Evolutionary conservation across 2,888 invertebrate species (phyloP).

Genomic region (Cepaea hortensis): DNA sequence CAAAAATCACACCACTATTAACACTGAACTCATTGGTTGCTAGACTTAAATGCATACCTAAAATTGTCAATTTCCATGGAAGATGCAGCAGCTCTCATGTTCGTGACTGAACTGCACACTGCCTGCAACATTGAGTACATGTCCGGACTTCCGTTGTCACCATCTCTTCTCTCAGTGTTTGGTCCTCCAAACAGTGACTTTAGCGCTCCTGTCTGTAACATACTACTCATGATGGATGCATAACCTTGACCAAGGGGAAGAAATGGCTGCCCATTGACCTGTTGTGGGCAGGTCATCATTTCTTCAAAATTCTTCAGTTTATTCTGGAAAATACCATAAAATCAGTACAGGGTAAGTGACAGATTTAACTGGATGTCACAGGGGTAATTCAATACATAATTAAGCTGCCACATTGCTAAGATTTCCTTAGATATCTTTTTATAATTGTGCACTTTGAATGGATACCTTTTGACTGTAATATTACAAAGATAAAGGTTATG

Average conservation of each 20-base stretch:
- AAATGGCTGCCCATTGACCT: background rate
- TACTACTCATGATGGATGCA: constrained; percentile 40
- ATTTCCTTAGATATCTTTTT: too few relatives aligned
- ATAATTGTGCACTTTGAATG: too few relatives aligned
- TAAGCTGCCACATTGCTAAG: too few relatives aligned
- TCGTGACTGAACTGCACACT: constrained; percentile 34
- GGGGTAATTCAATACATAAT: too few relatives aligned
- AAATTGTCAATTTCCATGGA: background rate
- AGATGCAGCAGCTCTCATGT: constrained; percentile 21
- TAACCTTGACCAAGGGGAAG: constrained; percentile 1
- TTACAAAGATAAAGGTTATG: too few relatives aligned
- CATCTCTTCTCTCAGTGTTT: background rate
- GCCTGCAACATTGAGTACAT: constrained; percentile 38
- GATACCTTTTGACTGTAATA: too few relatives aligned
- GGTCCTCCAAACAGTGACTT: constrained; percentile 16
- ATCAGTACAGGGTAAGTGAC: too few relatives aligned
- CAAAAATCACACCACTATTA: background rate
- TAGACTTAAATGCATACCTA: background rate
- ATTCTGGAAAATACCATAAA: constrained; percentile 11
- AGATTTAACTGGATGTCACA: too few relatives aligned
- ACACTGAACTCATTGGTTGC: background rate
- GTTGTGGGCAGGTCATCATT: background rate
- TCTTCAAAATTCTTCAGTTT: constrained; percentile 34
- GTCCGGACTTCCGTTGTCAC: background rate
- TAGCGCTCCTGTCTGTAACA: constrained; percentile 27